These are phyloP conservation scores for Pipistrellus nathusii DNA, from an alignment of 2,797 vertebrate species.

Conservation along the genomic window DNA sequence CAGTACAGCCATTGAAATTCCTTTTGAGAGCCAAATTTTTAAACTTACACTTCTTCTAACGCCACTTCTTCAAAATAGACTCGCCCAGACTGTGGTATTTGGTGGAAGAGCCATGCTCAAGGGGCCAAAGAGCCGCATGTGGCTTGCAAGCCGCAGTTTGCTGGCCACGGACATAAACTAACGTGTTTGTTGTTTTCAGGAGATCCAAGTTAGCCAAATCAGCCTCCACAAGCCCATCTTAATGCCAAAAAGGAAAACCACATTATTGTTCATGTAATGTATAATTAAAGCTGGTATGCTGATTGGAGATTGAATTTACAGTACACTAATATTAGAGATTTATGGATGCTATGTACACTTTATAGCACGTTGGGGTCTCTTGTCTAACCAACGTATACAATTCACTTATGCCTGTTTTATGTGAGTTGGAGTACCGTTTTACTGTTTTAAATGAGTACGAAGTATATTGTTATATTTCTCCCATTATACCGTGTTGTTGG, in stretches of 20 bases:
- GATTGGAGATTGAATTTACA: conserved; percentile 64
- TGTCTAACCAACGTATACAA: conserved; percentile 56
- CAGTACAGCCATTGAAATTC: no score
- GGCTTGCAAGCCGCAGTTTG: no score
- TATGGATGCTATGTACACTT: conserved; percentile 52
- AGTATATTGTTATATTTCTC: conserved; percentile 55
- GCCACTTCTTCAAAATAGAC: no score
- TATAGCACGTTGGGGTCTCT: conserved; percentile 63
- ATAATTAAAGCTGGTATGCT: conserved; percentile 69
- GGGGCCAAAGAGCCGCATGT: no score
- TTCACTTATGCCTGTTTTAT: conserved; percentile 59
- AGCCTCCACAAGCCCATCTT: conserved; percentile 22
- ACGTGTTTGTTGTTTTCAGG: conserved; percentile 27
- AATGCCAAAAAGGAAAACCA: conserved; percentile 41
- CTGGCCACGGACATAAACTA: neutral
- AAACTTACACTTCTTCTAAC: no score
- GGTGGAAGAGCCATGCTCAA: no score
- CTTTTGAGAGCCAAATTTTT: no score
- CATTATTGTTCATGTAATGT: conserved; percentile 65
- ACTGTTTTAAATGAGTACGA: conserved; percentile 67
- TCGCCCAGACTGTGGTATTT: no score
- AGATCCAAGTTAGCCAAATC: neutral
- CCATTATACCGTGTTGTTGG: conserved; percentile 36
- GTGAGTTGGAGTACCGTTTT: conserved; percentile 60
- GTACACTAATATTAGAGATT: conserved; percentile 54